A percentile compares a stretch with the other conserved stretches of the same genome.
Conservation (phyloP, 2,113 vertebrate genomes). For the Helogale parvula region DNA sequence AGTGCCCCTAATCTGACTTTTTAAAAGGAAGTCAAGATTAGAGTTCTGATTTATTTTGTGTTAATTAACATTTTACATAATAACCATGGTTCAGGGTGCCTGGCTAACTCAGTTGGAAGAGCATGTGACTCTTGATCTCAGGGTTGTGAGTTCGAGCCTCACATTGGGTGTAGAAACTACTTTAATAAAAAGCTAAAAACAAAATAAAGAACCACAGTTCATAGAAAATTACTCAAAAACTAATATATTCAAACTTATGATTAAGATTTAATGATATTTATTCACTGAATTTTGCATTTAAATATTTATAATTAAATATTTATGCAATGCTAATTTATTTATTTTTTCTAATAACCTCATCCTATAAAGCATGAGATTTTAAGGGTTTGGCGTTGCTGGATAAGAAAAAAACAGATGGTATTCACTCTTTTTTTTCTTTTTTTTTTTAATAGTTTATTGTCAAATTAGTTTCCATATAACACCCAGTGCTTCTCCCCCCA, state of each 20-base stretch:
- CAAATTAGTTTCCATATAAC: no score
- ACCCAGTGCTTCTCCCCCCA: no score
- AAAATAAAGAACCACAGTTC: neutral
- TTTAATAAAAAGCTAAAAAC: no score
- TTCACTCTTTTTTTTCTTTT: no score
- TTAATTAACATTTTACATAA: neutral
- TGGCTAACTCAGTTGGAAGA: no score
- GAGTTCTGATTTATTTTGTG: conserved; percentile 32
- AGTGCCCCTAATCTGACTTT: neutral
- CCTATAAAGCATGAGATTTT: neutral
- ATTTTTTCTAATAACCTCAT: neutral
- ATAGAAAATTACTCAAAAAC: neutral
- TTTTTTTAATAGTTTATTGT: no score
- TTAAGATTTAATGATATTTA: neutral
- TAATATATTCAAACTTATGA: neutral
- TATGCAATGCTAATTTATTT: neutral
- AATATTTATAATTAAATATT: conserved; percentile 8
- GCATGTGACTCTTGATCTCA: no score
- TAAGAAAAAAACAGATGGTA: conserved; percentile 1
- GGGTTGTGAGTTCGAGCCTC: no score
- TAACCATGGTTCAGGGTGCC: neutral
- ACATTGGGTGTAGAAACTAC: no score
- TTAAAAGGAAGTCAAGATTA: neutral
- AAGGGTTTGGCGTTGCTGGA: neutral
- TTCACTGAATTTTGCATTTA: neutral